Evolutionary conservation across 2,113 vertebrate species (phyloP), one percentile per base, ranked within the genome.

Genomic region (Puma concolor): DNA sequence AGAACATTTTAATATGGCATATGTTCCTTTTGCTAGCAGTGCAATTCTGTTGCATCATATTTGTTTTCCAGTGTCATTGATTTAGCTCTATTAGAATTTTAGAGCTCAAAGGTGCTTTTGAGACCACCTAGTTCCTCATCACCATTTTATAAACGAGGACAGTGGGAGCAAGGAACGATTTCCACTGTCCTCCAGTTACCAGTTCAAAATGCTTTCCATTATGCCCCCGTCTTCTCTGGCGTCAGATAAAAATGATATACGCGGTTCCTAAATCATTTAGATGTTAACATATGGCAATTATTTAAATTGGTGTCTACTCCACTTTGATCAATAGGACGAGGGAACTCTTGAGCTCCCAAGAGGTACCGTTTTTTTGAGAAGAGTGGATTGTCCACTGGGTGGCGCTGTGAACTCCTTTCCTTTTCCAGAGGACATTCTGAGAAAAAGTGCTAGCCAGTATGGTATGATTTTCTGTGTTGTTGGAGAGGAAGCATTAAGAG

Each of bases 1-100:
- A 96, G 84, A 85, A 69, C 64, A 44, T 96, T 97, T 95, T 67
- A 92, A 95, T 87, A 64, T 14, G 69, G 79, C 97, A 94, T 97
- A 97, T 95, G 96, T 60, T 98, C 97, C 92, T 83, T 95, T 96
- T 90, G 95, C 92, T 60, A 52, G 81, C 93, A 76, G 81, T 77
- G 81, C 71, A 41, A 15, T 97, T 96, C 88, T 48, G 48, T 86
- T 72, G 63, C 38, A 14, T 85, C 48, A 5, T 94, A 88, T 94
- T 88, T 92, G 71, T 83, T 96, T 94, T 57, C 90, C 44, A 50
- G 44, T 83, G 84, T 52, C 77, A 66, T 52, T 88, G 94, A 94
- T 92, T 92, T 87, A 86, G 69, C 67, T 76, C 66, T 74, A 33
- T 71, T 87, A 87, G 82, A 84, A 38, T 82, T 71, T 94, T 82